A percentile compares a stretch with the other conserved stretches of the same genome.
phyloP scores from a whole-genome alignment of 2,113 vertebrate species.

The Podarcis muralis region DNA sequence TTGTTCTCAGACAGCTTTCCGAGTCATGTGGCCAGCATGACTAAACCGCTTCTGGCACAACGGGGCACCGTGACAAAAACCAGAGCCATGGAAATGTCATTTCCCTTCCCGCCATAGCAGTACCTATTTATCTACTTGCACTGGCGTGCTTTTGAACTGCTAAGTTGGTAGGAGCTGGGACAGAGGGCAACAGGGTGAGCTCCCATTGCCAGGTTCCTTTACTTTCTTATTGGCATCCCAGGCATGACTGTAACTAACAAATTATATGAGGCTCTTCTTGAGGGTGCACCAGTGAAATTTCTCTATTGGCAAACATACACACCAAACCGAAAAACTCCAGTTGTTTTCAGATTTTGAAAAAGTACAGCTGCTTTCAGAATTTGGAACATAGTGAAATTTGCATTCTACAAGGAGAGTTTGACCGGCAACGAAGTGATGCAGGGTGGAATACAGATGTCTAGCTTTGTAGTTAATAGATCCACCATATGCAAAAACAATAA shows the following conservation, averaged over 20 bases:
- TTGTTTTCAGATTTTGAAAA: neutral
- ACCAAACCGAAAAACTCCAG: neutral
- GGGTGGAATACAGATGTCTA: neutral
- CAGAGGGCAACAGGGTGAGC: too few relatives aligned
- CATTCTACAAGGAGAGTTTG: neutral
- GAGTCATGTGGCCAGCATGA: too few relatives aligned
- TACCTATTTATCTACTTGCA: too few relatives aligned
- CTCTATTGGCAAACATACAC: neutral
- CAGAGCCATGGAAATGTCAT: too few relatives aligned
- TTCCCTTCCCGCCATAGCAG: too few relatives aligned
- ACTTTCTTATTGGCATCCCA: too few relatives aligned
- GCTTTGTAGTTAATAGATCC: neutral
- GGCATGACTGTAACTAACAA: neutral
- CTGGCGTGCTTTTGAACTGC: too few relatives aligned
- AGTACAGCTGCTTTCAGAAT: neutral
- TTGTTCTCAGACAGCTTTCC: too few relatives aligned
- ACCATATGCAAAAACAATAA: neutral
- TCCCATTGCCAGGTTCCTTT: too few relatives aligned
- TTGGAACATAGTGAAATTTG: neutral
- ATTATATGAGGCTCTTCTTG: neutral
- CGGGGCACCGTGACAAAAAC: too few relatives aligned
- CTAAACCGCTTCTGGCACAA: too few relatives aligned
- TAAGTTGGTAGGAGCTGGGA: too few relatives aligned
- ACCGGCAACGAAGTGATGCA: neutral
- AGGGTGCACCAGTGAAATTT: neutral